Conservation (phyloP, 2,797 vertebrate genomes). For the Pteropus rufus region DNA sequence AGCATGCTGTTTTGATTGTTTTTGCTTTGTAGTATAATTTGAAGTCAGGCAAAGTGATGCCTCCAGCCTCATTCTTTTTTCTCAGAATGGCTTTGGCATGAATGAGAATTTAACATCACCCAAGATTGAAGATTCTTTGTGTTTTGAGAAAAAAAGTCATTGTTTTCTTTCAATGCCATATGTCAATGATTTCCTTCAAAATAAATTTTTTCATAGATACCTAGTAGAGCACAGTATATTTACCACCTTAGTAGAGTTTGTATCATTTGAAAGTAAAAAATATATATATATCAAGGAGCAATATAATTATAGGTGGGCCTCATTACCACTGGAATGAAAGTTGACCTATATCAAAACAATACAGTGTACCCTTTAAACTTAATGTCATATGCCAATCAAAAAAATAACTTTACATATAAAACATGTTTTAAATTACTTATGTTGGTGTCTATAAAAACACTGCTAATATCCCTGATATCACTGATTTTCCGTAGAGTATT, state of each 20-base stretch:
- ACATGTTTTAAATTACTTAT: background rate
- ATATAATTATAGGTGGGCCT: background rate
- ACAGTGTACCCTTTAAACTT: background rate
- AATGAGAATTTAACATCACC: background rate
- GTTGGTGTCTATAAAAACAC: background rate
- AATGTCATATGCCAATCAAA: background rate
- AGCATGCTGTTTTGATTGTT: too few relatives aligned
- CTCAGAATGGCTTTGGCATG: too few relatives aligned
- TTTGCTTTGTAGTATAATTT: too few relatives aligned
- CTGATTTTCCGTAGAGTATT: fast-evolving
- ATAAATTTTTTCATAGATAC: background rate
- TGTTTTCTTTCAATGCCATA: background rate
- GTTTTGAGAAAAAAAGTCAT: background rate
- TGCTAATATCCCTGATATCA: background rate
- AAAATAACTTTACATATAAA: background rate
- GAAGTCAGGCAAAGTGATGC: too few relatives aligned
- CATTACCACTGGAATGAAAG: background rate
- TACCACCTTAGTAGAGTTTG: background rate
- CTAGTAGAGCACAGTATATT: background rate
- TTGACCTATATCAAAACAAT: background rate
- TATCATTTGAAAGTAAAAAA: background rate
- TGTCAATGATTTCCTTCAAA: background rate
- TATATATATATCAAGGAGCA: background rate
- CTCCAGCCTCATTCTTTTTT: too few relatives aligned
- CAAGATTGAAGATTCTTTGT: background rate